Base-by-base conservation (phyloP, 2,888 invertebrate genomes). In the Dryomyza anilis region DNA sequence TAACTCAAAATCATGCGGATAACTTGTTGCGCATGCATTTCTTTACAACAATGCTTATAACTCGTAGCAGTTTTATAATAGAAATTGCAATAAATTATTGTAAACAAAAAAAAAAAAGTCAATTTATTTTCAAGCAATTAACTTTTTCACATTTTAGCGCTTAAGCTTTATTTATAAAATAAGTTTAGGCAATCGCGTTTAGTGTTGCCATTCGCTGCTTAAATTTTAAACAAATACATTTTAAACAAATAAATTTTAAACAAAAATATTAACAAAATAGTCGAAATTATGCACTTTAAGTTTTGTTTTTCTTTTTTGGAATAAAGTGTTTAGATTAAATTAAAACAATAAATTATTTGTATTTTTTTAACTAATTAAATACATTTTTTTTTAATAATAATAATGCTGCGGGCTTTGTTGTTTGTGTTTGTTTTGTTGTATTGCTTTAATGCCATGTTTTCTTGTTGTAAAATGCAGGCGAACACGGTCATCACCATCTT, bases 401-500 rank as follows among this genome's bases (percentile, higher is more conserved):
- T 69, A n/a, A 63, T 69, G 46, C 10, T 25, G 48, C 12, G 12
- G 30, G 36, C 39, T 50, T 21, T 6, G 27, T 33, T 48, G 46
- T 73, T 71, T 73, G 71, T 74, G 74, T 69, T 73, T 77, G 72
- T 74, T 78, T n/a, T 74, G 69, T 78, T 79, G 60, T 79, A 79
- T 67, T 80, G 79, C 72, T 82, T 82, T 71, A 79, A 83, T 27
- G 83, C 82, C 69, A 82, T 83, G 68, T 92, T n/a, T n/a, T n/a
- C n/a, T n/a, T n/a, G n/a, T n/a, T n/a, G n/a, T n/a, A n/a, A n/a
- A n/a, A 99, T 88, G 82, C 98, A 98, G 29, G 99, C 98, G 86
- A 99, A 99, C 73, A 99, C 94, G 3, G 99, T 99, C 98, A 99
- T 96, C 66, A 99, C 94, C 97, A 99, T 96, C 85, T 98, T 99